These are phyloP conservation scores for Pandemis cinnamomeana DNA, from an alignment of 2,888 invertebrate genomes.

Conservation along the genomic window DNA sequence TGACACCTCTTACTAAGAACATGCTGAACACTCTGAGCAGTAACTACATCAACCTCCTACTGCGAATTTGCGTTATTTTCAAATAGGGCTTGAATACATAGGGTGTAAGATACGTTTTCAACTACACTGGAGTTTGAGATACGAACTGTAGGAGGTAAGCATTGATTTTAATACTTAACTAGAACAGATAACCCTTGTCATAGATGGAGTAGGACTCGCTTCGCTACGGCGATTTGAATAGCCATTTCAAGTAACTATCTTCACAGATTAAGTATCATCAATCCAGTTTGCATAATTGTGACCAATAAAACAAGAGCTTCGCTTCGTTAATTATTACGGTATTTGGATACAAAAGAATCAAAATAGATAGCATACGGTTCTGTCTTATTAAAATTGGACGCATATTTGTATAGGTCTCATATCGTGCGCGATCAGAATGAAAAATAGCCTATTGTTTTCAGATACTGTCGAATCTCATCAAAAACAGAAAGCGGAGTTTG, in stretches of 20 bases:
- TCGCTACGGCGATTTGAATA: not conserved
- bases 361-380: no score
- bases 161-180: conserved; percentile 19
- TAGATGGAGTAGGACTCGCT: not conserved
- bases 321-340: no score
- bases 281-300: not conserved
- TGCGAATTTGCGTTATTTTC: not conserved
- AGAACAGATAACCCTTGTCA: conserved; percentile 21
- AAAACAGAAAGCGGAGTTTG: not conserved
- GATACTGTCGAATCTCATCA: conserved; percentile 1
- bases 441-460: not conserved
- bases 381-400: not conserved
- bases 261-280: not conserved
- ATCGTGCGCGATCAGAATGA: not conserved
- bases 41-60: not conserved
- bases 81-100: not conserved
- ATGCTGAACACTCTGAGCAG: not conserved
- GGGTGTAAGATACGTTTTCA: not conserved
- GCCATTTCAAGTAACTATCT: not conserved
- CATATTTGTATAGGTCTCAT: not conserved
- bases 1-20: conserved; percentile 17
- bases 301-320: no score
- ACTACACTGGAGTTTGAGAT: not conserved
- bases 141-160: not conserved
- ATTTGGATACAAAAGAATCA: no score